Base-by-base conservation (phyloP, 2,113 vertebrate genomes). In the Diadophis punctatus region DNA sequence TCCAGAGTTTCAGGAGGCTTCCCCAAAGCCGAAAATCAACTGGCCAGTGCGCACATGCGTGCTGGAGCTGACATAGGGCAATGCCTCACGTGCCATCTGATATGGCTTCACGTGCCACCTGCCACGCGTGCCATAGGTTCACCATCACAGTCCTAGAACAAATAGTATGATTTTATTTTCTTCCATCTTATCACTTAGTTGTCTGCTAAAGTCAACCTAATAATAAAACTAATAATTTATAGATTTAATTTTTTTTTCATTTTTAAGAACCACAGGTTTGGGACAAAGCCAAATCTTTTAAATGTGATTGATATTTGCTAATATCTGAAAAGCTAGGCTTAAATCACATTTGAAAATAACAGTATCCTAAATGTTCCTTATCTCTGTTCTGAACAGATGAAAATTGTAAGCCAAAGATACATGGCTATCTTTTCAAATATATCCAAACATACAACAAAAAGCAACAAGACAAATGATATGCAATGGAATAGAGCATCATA, bases 341-440 rank as follows among this genome's bases (percentile, higher is more conserved):
- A 23, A 53, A 80, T 80, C 90, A 84, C 43, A 18, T 23, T 80
- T 55, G 34, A 1, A 68, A 68, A 68, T 68, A 18, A 34, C 12
- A 90, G 18, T 9, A 51, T n/a, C 6, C 18, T 90, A 27, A 74
- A 34, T 91, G 34, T 27, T 85, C 34, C 20, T 58, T 30, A 63
- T 46, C 25, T 43, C 25, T 22, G 1, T 27, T 39, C 53, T 86
- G 10, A 3, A 0, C 0, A 0, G 0, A 27, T 48, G 30, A 49
- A 63, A 48, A 63, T 49, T 46, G 34, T 85, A 90, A 84, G 43
- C 80, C 25, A 56, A 86, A n/a, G 48, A 52, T 87, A 60, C 86
- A 46, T 87, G 16, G 55, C 22, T 63, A 63, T 0, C 0, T 3
- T 74, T 94, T 90, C 49, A 34, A 16, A 86, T 51, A 22, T 86